phyloP scores from a whole-genome alignment of 30 jellyfish, hydroid and myxozoan species.

The Hydra vulgaris region DNA sequence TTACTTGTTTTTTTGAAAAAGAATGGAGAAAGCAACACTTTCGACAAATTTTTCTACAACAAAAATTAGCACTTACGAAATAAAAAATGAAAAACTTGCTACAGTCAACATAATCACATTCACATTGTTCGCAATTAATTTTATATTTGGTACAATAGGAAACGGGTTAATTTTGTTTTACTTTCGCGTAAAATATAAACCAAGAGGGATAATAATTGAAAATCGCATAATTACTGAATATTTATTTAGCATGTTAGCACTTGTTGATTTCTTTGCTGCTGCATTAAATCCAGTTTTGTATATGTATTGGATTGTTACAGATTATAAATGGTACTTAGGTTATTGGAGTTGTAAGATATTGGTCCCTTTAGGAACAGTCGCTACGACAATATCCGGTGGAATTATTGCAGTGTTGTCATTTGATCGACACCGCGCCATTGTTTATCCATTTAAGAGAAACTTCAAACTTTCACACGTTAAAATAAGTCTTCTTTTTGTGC shows the following conservation, averaged over 20 bases:
- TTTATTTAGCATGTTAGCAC: slow-evolving; percentile 50
- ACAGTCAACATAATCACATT: slow-evolving; percentile 23
- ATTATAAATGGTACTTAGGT: slow-evolving; percentile 76
- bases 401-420: slow-evolving; percentile 57
- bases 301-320: slow-evolving; percentile 54
- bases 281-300: slow-evolving; percentile 55
- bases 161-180: slow-evolving; percentile 57
- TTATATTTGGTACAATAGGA: slow-evolving; percentile 68
- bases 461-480: slow-evolving; percentile 35
- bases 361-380: slow-evolving; percentile 55
- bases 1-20: no score
- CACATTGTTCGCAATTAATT: slow-evolving; percentile 30
- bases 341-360: slow-evolving; percentile 69
- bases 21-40: no score
- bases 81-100: no score
- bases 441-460: slow-evolving; percentile 52
- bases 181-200: slow-evolving; percentile 43
- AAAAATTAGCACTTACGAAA: no score
- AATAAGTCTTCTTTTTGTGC: slow-evolving; percentile 25
- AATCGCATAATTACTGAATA: slow-evolving; percentile 66
- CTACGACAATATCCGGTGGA: slow-evolving; percentile 69
- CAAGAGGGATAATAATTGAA: neutral
- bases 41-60: no score
- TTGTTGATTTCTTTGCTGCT: slow-evolving; percentile 63
- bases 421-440: slow-evolving; percentile 63